Percentiles rank a stretch among this genome's conserved stretches.
These are phyloP conservation scores for Buphagus erythrorhynchus DNA, from an alignment of 2,797 vertebrate species.

Conservation along the genomic window DNA sequence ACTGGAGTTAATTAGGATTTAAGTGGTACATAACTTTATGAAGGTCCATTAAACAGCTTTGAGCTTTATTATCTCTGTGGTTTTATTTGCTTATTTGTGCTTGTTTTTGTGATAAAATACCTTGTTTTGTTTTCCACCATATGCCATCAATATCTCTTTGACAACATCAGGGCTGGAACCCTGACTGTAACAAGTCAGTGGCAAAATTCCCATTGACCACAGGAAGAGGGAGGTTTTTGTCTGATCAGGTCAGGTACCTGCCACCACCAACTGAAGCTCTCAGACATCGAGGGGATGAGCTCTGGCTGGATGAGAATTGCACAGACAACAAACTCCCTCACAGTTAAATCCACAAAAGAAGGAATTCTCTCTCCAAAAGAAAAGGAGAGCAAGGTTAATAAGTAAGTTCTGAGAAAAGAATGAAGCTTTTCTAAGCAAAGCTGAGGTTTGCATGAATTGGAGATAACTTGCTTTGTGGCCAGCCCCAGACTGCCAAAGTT, in stretches of 20 bases:
- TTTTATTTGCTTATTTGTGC: not conserved
- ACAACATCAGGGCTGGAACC: not conserved
- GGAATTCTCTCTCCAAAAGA: not conserved
- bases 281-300: accelerated
- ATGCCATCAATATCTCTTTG: not conserved
- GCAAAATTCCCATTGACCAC: not conserved
- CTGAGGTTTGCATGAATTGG: not conserved
- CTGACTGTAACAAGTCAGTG: not conserved
- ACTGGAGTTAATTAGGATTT: conserved; percentile 38
- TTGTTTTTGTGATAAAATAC: not conserved
- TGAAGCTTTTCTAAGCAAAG: not conserved
- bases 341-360: not conserved
- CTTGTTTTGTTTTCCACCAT: not conserved
- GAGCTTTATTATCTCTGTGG: conserved; percentile 1
- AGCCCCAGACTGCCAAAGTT: not conserved
- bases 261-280: not conserved
- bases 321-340: not conserved
- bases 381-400: not conserved
- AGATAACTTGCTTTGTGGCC: not conserved
- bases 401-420: not conserved
- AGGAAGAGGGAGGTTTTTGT: not conserved
- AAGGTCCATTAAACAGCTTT: conserved; percentile 15
- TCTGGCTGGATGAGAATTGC: not conserved
- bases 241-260: not conserved
- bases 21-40: conserved; percentile 20